A percentile compares a stretch with the other conserved stretches of the same genome.
Conservation (phyloP, 23 tunicate species). For the Trididemnum clinides region DNA sequence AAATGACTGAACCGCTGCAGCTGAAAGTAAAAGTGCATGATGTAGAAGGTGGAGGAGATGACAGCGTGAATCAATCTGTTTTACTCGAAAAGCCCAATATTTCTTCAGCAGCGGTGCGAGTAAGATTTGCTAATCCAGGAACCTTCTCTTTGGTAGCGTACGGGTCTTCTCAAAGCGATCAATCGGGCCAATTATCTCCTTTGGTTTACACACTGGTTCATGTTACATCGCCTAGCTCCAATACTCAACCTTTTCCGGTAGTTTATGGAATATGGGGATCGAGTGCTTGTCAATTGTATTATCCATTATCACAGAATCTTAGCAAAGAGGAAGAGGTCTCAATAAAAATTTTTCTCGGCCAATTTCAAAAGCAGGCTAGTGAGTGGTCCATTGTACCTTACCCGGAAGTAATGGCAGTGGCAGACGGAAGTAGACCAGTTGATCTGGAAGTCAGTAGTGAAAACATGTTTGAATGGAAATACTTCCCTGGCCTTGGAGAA, state of each 20-base stretch:
- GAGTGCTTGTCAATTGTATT: slow-evolving; percentile 30
- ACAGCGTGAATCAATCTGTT: slow-evolving; percentile 13
- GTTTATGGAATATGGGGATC: slow-evolving; percentile 37
- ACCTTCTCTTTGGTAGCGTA: slow-evolving; percentile 29
- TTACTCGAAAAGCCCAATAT: slow-evolving; percentile 20
- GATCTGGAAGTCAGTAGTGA: neutral
- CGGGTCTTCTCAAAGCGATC: slow-evolving; percentile 6
- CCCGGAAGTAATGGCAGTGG: slow-evolving; percentile 37
- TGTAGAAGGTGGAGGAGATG: neutral
- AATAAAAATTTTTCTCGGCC: slow-evolving; percentile 27
- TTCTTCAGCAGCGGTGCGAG: neutral
- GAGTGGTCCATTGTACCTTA: neutral
- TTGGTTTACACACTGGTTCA: slow-evolving; percentile 24
- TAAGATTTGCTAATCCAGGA: slow-evolving; percentile 39
- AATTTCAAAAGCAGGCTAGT: neutral
- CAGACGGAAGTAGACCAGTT: slow-evolving; percentile 29
- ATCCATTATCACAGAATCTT: slow-evolving; percentile 21
- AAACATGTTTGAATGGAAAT: slow-evolving; percentile 56
- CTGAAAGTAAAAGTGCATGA: slow-evolving; percentile 27
- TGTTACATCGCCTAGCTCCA: slow-evolving; percentile 20
- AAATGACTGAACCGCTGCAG: neutral
- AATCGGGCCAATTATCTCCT: slow-evolving; percentile 39
- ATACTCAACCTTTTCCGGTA: slow-evolving; percentile 3
- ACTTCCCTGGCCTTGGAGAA: slow-evolving; percentile 67
- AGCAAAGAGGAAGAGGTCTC: slow-evolving; percentile 3